These are phyloP conservation scores for Drosophila prosaltans DNA, from an alignment of 1,140 invertebrate genomes.

Conservation along the genomic window DNA sequence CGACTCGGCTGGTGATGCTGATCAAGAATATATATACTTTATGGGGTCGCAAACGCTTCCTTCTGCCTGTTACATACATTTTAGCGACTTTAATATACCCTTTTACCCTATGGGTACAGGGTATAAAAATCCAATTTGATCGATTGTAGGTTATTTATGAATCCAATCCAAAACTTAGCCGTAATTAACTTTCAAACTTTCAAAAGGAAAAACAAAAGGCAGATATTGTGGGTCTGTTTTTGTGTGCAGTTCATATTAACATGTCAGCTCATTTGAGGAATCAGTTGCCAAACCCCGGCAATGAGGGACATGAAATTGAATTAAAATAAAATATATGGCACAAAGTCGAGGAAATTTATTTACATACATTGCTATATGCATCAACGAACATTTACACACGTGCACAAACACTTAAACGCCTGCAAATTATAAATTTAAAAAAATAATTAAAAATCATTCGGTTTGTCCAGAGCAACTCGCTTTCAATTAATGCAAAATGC, in stretches of 20 bases:
- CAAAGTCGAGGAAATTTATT: slow-evolving; percentile 14
- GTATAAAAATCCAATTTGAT: no score
- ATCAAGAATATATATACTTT: no score
- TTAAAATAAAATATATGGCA: slow-evolving; percentile 27
- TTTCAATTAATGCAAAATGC: slow-evolving; percentile 32
- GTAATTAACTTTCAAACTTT: no score
- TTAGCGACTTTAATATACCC: no score
- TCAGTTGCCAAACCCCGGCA: neutral
- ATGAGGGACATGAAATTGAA: slow-evolving; percentile 16
- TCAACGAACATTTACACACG: neutral
- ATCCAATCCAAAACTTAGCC: no score
- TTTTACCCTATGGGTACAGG: no score
- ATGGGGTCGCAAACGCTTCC: no score
- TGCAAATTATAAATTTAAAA: slow-evolving; percentile 23
- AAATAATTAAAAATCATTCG: slow-evolving; percentile 22
- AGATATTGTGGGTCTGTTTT: neutral
- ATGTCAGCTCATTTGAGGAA: neutral
- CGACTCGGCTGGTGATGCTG: no score
- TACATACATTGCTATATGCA: neutral
- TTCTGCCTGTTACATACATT: no score
- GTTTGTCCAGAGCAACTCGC: slow-evolving; percentile 15
- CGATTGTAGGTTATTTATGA: no score
- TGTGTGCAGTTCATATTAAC: neutral
- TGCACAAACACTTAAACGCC: neutral
- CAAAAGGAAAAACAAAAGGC: no score